A percentile compares a stretch with the other conserved stretches of the same genome.
Evolutionary conservation across 2,888 invertebrate species (phyloP).

Genomic region (Microdon myrmicae): DNA sequence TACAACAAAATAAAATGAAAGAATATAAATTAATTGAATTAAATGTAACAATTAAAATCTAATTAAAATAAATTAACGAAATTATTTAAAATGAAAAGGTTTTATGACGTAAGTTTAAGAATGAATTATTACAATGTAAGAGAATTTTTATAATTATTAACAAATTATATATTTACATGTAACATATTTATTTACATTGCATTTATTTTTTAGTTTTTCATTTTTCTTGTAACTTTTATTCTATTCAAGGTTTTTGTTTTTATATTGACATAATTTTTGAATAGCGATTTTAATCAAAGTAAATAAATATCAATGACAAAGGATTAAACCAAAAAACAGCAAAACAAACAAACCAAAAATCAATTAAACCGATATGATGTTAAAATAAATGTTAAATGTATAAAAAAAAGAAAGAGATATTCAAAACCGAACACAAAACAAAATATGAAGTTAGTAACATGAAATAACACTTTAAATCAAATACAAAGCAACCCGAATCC

Average conservation of each 20-base stretch:
- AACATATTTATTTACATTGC: slow-evolving; percentile 46
- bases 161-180: slow-evolving; percentile 51
- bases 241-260: slow-evolving; percentile 11
- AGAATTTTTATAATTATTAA: slow-evolving; percentile 52
- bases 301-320: slow-evolving; percentile 53
- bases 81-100: slow-evolving; percentile 48
- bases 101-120: slow-evolving; percentile 52
- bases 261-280: slow-evolving; percentile 31
- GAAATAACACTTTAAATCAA: slow-evolving; percentile 29
- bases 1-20: slow-evolving; percentile 48
- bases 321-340: slow-evolving; percentile 18
- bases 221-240: slow-evolving; percentile 23
- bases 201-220: slow-evolving; percentile 30
- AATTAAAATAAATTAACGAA: slow-evolving; percentile 56
- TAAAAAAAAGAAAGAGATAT: slow-evolving; percentile 32
- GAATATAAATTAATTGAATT: slow-evolving; percentile 35
- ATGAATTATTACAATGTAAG: slow-evolving; percentile 51
- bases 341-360: slow-evolving; percentile 54
- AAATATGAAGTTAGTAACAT: slow-evolving; percentile 44
- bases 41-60: slow-evolving; percentile 58
- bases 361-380: slow-evolving; percentile 39
- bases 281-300: slow-evolving; percentile 52
- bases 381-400: slow-evolving; percentile 49
- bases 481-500: slow-evolving; percentile 31
- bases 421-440: slow-evolving; percentile 27